A percentile compares a stretch with the other conserved stretches of the same genome.
Evolutionary conservation across 92 coral and sea anemone species (phyloP).

Genomic region (Diadumene lineata): DNA sequence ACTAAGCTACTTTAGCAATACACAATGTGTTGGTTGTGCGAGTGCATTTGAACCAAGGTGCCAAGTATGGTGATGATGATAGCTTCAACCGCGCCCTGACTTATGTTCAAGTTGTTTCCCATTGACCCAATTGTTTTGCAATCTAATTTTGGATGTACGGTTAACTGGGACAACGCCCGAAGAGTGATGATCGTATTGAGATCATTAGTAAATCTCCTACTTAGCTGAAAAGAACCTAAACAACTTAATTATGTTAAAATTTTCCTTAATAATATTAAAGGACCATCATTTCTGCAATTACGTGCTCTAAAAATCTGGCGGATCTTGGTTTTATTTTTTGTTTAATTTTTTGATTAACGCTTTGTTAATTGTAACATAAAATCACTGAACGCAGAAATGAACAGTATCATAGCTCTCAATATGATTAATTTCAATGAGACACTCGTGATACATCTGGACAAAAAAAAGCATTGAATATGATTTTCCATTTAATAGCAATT

Average conservation of each 20-base stretch:
- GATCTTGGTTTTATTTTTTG: too few species aligned
- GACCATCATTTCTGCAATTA: background rate
- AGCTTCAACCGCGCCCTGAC: conserved; percentile 16
- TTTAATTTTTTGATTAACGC: too few species aligned
- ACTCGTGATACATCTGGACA: too few species aligned
- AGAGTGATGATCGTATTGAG: conserved; percentile 6
- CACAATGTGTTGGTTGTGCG: background rate
- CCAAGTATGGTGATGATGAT: conserved; percentile 22
- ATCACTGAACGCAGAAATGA: background rate
- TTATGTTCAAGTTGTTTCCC: background rate
- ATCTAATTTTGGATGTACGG: conserved; percentile 7
- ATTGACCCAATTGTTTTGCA: background rate
- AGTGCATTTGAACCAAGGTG: conserved; percentile 14
- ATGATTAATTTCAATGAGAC: background rate
- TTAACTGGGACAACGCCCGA: conserved; percentile 19
- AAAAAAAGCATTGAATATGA: too few species aligned
- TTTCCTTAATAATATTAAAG: background rate
- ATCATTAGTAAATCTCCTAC: background rate
- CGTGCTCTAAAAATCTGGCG: too few species aligned
- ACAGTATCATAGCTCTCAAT: background rate
- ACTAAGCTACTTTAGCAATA: conserved; percentile 1
- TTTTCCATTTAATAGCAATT: background rate
- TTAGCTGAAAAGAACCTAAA: background rate
- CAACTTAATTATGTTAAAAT: background rate
- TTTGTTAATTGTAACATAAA: background rate